Evolutionary conservation across 1,140 invertebrate species (phyloP).

Genomic region (Chironomus striatipennis): DNA sequence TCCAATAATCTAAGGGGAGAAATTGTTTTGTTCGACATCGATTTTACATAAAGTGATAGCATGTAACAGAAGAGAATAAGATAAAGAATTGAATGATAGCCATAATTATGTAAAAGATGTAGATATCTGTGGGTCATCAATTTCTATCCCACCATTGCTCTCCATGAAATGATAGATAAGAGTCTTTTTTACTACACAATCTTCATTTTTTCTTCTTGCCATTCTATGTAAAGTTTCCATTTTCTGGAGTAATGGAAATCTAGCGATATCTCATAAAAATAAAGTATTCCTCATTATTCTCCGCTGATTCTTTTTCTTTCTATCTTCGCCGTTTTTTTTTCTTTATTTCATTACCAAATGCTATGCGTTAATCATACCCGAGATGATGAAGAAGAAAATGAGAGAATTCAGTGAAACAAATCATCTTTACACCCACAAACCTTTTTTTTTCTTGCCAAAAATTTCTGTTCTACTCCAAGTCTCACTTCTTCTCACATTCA

Average conservation of each 20-base stretch:
- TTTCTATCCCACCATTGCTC: not conserved
- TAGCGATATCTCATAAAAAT: constrained; percentile 1
- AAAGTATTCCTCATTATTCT: constrained; percentile 2
- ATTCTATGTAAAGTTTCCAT: too few relatives aligned
- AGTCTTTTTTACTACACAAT: too few relatives aligned
- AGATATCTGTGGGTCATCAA: constrained; percentile 6
- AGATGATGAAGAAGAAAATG: too few relatives aligned
- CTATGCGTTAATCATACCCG: not conserved
- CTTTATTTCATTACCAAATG: not conserved
- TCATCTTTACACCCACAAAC: constrained; percentile 9
- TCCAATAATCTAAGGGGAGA: too few relatives aligned
- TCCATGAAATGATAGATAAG: not conserved
- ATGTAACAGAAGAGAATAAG: not conserved
- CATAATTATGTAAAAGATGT: not conserved
- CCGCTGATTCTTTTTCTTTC: not conserved
- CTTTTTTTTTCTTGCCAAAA: not conserved
- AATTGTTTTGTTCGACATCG: not conserved
- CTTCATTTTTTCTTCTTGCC: too few relatives aligned
- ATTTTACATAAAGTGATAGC: not conserved
- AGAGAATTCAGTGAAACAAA: not conserved
- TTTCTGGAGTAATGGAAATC: not conserved
- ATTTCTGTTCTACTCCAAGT: too few relatives aligned
- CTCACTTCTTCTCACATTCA: too few relatives aligned
- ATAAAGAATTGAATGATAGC: not conserved
- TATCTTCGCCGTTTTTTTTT: not conserved